Evolutionary conservation across 2,113 vertebrate species (phyloP), one percentile per base, ranked within the genome.

Genomic region (Halcyon senegalensis): DNA sequence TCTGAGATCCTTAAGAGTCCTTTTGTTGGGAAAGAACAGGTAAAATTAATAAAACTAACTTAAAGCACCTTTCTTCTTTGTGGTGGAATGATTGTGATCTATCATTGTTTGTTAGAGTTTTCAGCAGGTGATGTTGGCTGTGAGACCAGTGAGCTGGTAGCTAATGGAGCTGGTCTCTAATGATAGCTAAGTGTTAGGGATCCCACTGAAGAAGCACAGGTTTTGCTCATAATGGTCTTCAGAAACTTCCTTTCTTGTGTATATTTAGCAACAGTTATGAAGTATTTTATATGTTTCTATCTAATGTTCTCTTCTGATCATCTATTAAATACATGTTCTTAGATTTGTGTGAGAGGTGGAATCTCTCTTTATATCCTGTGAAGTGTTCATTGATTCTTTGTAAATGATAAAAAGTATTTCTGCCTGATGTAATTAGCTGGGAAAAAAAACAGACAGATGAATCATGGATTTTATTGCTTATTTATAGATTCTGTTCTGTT

Each of bases 1-100:
- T 59, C 97, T 99, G 17, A 96, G 83, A 93, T 98, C 98, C 9
- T 98, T 99, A 5, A 98, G 98, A 76, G 98, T 99, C 48, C 99
- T 99, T 51, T 96, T 99, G 75, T 94, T 99, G 94, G 99, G 99
- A 70, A 99, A 98, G 79, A 99, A 99, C 98, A 99, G 99, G 99
- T 99, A 95, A 94, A 75, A 74, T 16, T 16, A 91, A 35, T 37
- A 27, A 79, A 76, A 78, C 13, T 56, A 20, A 39, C 9, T 25
- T 77, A 15, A 50, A 48, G 35, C 33, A 37, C 7, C 18, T 8
- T 80, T 3, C 9, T 27, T 58, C 33, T 27, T 72, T 31, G 2
- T 27, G 14, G 13, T 56, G 6, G 55, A 69, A 10, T 17, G 53
- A 1, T n/a, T 78, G 64, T 75, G 24, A 33, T 51, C 46, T 89